Evolutionary conservation across 2,797 vertebrate species (phyloP).

Genomic region (Siniperca obscura): DNA sequence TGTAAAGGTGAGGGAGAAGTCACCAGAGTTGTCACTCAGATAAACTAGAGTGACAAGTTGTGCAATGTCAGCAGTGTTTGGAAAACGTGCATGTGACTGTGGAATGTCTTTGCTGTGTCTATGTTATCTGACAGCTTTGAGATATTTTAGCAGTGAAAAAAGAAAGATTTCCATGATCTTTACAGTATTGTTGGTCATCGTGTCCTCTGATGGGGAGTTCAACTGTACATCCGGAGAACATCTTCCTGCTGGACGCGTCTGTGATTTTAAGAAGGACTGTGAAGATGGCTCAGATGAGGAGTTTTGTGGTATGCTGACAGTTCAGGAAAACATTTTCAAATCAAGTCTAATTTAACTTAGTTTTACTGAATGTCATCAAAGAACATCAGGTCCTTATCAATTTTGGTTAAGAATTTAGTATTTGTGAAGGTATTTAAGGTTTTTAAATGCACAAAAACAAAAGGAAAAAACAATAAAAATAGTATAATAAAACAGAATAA

Average conservation of each 20-base stretch:
- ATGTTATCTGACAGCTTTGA: background rate
- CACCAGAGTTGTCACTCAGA: background rate
- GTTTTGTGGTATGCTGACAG: constrained; percentile 74
- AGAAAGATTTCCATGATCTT: background rate
- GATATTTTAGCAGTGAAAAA: background rate
- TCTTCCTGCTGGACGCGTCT: constrained; percentile 40
- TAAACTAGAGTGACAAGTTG: constrained; percentile 1
- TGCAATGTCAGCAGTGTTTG: background rate
- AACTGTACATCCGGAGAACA: constrained; percentile 62
- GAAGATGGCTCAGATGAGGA: constrained; percentile 66
- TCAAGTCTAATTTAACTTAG: background rate
- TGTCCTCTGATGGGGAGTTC: constrained; percentile 56
- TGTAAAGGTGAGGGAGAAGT: background rate
- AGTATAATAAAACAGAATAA: background rate
- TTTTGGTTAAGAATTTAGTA: background rate
- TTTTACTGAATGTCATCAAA: background rate
- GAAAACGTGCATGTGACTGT: background rate
- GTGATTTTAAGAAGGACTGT: constrained; percentile 72
- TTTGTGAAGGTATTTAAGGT: background rate
- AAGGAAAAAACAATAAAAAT: background rate
- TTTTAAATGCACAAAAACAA: background rate
- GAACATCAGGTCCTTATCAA: background rate
- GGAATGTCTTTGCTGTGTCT: background rate
- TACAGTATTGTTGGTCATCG: constrained; percentile 53
- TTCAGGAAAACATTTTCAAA: background rate